These are phyloP conservation scores for Leiothrix lutea DNA, from an alignment of 2,113 vertebrate species.

Conservation along the genomic window DNA sequence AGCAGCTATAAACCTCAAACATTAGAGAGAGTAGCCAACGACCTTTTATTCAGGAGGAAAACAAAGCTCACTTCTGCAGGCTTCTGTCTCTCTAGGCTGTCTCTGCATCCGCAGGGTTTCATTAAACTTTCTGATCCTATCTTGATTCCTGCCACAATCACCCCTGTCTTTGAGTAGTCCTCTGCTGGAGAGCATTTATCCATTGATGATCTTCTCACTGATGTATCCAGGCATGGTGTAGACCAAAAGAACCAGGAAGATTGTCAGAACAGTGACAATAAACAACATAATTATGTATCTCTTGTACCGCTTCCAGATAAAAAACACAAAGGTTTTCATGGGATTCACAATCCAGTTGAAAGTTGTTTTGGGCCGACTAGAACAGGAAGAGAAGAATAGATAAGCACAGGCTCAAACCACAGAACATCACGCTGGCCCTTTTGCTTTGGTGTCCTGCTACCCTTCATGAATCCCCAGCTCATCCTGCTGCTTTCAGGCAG, in stretches of 20 bases:
- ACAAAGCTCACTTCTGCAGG: not conserved
- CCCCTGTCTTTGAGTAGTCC: not conserved
- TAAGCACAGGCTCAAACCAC: not conserved
- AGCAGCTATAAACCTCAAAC: not conserved
- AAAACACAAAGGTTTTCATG: slow-evolving; percentile 90
- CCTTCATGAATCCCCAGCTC: not conserved
- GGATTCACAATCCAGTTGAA: slow-evolving; percentile 94
- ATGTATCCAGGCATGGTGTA: slow-evolving; percentile 90
- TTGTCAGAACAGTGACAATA: slow-evolving; percentile 73
- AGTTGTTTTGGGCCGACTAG: slow-evolving; percentile 87
- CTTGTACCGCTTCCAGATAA: slow-evolving; percentile 92
- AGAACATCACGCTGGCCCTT: not conserved
- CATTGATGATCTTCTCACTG: slow-evolving; percentile 82
- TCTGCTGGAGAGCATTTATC: slow-evolving; percentile 63
- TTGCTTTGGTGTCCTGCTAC: not conserved
- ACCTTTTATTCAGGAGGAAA: not conserved
- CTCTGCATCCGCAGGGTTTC: not conserved
- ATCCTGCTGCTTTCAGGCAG: not conserved
- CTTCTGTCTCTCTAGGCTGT: not conserved
- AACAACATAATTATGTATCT: slow-evolving; percentile 83
- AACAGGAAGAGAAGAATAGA: not conserved
- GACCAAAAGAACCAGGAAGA: slow-evolving; percentile 87
- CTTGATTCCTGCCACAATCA: not conserved
- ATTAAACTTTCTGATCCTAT: not conserved
- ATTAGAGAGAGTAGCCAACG: not conserved